Base-by-base conservation (phyloP, 2,113 vertebrate species). In the Sorex araneus region DNA sequence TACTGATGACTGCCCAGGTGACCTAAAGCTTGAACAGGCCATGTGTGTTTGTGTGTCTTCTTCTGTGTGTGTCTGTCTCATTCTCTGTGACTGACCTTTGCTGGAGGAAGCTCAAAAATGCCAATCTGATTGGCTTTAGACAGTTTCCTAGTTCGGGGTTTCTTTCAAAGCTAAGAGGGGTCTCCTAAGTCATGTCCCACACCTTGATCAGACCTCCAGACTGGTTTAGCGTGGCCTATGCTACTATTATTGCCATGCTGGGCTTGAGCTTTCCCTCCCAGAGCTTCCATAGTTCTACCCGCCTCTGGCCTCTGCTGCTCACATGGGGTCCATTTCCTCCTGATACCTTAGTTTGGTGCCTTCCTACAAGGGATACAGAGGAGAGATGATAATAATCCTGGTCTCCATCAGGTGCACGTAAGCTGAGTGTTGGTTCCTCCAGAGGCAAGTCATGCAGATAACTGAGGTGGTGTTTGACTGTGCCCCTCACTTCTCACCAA, bases 211-310 rank as follows among this genome's bases (percentile, higher is more conserved):
- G 30, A 15, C 13, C 8, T 18, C 19, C 6, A 4, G 25, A 54
- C 8, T 34, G 77, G 11, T 43, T 91, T 21, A 34, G 57, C 21
- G 27, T 76, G 92, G 63, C 50, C 47, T 19, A 1, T 0, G 0
- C 30, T 40, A 21, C 71, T 93, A 87, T 83, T 27, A 75, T 81
- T 82, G 66, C 45, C 74, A 83, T 76, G 34, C 84, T 63, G 73
- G 34, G 85, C 34, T 4, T 0, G 50, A 4, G 16, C 87, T 16
- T 34, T 73, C 27, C 64, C 80, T 57, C 32, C 19, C 54, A 34
- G 30, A 3, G n/a, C 74, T 88, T 74, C 91, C 66, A 28, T 25
- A 80, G 50, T 28, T 80, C 80, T 25, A 2, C 3, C 2, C 2
- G 10, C 73, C 73, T 21, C 57, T 3, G 7, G 18, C 57, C 57